Base-by-base conservation (phyloP, 2,113 vertebrate genomes). In the Struthio camelus region DNA sequence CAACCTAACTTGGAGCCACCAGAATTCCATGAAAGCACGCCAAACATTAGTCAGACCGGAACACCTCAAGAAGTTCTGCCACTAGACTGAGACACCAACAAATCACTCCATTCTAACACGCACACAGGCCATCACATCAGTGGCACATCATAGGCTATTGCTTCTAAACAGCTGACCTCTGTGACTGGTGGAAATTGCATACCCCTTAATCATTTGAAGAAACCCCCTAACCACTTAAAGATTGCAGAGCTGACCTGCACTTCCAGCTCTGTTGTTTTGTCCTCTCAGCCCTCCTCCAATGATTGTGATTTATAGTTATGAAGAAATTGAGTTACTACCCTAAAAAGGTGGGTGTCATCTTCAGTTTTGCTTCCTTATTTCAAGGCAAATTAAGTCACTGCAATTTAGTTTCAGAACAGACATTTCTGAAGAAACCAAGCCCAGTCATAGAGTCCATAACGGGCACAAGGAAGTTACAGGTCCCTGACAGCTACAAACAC, bases 131-230 rank as follows among this genome's bases (percentile, higher is more conserved):
- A n/a, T n/a, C n/a, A n/a, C n/a, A n/a, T n/a, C n/a, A n/a, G n/a
- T 56, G 48, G 32, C 17, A 51, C 34, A 71, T 71, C 50, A 25
- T 18, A 51, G 48, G 46, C 70, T 38, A 6, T 59, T 93, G 71
- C 81, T 78, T 82, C 85, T 89, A 93, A 96, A 71, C 75, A 95
- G 87, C 79, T 97, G 95, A 95, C 81, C 44, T 80, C 50, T 82
- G 48, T 90, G 76, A 87, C 85, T 62, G 12, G 2, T 54, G 16
- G 34, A 82, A 85, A 89, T 62, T 56, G 25, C 84, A 30, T 22
- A 82, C n/a, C 25, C 38, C 20, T 89, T 76, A 94, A 80, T 54
- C 75, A 90, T 32, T 59, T 3, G 0, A 75, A 91, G 36, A 93
- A 94, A 92, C 5, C 10, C 59, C 58, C 3, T 1, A 83, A 90